Conservation (phyloP, 37 sponge, comb jelly and placozoan species). For the Aplysina aerophoba region DNA sequence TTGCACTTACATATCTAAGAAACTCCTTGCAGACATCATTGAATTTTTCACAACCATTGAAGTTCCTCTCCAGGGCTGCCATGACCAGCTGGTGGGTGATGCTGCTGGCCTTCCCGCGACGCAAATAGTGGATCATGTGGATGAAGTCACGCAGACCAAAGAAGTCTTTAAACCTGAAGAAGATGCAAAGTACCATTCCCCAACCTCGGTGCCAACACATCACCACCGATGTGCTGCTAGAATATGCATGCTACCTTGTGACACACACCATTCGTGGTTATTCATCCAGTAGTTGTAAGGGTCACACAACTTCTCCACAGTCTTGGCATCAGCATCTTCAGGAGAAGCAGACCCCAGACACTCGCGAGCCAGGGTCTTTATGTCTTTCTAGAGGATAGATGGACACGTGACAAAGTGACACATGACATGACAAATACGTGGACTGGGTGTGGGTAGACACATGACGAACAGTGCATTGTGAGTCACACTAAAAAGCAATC, state of each 20-base stretch:
- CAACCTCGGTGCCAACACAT: background rate
- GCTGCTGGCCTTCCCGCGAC: constrained; percentile 43
- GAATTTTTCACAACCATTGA: constrained; percentile 78
- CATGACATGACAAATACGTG: no score
- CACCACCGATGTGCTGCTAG: background rate
- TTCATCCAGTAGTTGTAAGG: constrained; percentile 53
- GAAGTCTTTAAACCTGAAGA: constrained; percentile 42
- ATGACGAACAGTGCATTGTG: no score
- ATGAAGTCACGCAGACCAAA: constrained; percentile 91
- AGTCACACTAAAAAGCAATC: no score
- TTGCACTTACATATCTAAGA: constrained; percentile 50
- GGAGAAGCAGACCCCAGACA: constrained; percentile 56
- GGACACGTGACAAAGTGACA: background rate
- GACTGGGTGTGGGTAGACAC: no score
- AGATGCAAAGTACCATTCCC: background rate
- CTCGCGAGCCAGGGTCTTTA: constrained; percentile 66
- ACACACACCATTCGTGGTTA: background rate
- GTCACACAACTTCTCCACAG: constrained; percentile 54
- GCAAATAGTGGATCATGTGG: constrained; percentile 80
- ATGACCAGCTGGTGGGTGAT: constrained; percentile 70
- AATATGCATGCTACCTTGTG: background rate
- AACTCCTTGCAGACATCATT: constrained; percentile 61
- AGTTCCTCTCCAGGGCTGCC: constrained; percentile 90
- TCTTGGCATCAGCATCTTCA: constrained; percentile 45
- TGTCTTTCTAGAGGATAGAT: constrained; percentile 33